Evolutionary conservation across 2,888 invertebrate genomes (phyloP).

Genomic region (Cylindroiulus punctatus): DNA sequence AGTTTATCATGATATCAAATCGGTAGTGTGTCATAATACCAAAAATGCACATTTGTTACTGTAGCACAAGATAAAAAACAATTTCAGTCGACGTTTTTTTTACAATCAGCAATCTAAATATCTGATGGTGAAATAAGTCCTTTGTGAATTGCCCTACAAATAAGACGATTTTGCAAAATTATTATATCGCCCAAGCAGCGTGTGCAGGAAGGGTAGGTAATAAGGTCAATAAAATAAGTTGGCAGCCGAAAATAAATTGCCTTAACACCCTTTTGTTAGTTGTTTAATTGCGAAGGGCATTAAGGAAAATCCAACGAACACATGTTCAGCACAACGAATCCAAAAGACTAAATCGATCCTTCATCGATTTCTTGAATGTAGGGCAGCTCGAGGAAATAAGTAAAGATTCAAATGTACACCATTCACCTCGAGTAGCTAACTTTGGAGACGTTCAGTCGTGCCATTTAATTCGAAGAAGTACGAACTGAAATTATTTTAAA

Average conservation of each 20-base stretch:
- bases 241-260: neutral
- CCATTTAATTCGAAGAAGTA: too few species aligned
- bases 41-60: too few species aligned
- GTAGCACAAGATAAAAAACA: too few species aligned
- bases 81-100: too few species aligned
- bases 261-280: constrained; percentile 33
- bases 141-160: too few species aligned
- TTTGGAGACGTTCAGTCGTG: neutral
- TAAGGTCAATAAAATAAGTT: constrained; percentile 22
- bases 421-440: neutral
- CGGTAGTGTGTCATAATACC: too few species aligned
- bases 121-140: too few species aligned
- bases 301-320: constrained; percentile 35
- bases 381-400: neutral
- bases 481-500: too few species aligned
- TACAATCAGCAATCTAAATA: too few species aligned
- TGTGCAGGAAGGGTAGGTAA: neutral
- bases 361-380: constrained; percentile 39
- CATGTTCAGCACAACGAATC: constrained; percentile 2
- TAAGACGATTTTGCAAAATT: too few species aligned
- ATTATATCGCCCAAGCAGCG: neutral
- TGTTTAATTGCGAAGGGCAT: constrained; percentile 20
- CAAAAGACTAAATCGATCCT: constrained; percentile 24
- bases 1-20: too few species aligned
- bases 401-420: neutral